Conservation (phyloP, 2,797 vertebrate genomes). For the Coracias cyanogaster region DNA sequence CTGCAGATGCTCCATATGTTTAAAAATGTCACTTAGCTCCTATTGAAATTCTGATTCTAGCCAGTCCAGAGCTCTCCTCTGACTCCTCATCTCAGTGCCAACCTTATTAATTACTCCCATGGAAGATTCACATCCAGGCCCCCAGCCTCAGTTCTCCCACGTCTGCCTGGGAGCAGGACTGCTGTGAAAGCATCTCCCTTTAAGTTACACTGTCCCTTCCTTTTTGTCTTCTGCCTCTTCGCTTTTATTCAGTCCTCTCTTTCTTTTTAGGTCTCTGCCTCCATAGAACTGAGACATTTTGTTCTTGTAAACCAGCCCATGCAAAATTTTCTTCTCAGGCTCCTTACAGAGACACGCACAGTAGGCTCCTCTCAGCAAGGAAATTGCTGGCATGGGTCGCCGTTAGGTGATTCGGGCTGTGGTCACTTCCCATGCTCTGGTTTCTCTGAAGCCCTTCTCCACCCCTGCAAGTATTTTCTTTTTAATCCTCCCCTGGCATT, state of each 20-base stretch:
- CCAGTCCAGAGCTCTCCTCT: background rate
- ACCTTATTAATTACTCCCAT: background rate
- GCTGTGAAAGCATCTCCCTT: background rate
- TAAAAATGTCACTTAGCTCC: background rate
- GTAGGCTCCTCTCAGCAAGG: constrained; percentile 2
- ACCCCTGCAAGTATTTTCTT: background rate
- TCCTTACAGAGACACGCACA: background rate
- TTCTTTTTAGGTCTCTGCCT: background rate
- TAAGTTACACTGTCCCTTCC: background rate
- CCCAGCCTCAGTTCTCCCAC: background rate
- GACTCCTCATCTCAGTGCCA: background rate
- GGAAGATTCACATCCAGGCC: background rate
- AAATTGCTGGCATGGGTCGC: background rate
- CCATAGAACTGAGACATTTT: constrained; percentile 19
- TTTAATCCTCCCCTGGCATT: background rate
- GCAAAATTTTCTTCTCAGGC: constrained; percentile 39
- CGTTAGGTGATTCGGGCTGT: background rate
- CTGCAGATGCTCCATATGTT: background rate
- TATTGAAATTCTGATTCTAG: background rate
- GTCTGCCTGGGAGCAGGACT: background rate
- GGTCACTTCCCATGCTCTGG: constrained; percentile 37
- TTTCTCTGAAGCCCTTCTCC: background rate
- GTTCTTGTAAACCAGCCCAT: constrained; percentile 37
- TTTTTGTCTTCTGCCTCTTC: background rate
- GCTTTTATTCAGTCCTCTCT: background rate